phyloP scores from a whole-genome alignment of 2,113 vertebrate species.

The Tachysurus fulvidraco region DNA sequence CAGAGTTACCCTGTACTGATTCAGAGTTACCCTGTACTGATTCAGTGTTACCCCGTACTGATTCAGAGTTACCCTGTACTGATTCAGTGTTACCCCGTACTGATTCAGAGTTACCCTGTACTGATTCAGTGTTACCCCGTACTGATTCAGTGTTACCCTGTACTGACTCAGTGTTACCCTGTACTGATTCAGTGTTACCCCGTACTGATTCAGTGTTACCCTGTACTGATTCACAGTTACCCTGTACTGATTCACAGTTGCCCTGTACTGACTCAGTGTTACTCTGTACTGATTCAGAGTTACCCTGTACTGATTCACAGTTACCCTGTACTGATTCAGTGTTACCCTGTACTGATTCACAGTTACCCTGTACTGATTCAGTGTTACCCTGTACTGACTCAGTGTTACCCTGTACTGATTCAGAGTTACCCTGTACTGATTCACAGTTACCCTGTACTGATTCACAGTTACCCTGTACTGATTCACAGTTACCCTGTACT shows the following conservation, averaged over 20 bases:
- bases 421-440: too few relatives aligned
- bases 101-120: too few relatives aligned
- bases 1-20: neutral
- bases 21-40: neutral
- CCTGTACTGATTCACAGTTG: neutral
- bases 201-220: neutral
- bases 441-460: too few relatives aligned
- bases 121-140: too few relatives aligned
- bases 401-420: neutral
- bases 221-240: neutral
- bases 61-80: neutral
- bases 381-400: neutral
- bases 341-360: neutral
- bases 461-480: too few relatives aligned
- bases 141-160: too few relatives aligned
- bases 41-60: neutral
- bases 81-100: too few relatives aligned
- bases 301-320: neutral
- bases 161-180: too few relatives aligned
- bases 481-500: neutral
- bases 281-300: neutral
- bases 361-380: neutral
- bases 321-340: neutral
- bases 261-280: neutral
- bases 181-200: neutral